A percentile compares a stretch with the other conserved stretches of the same genome.
phyloP scores from a whole-genome alignment of 2,113 vertebrate species.

The Tichodroma muraria region DNA sequence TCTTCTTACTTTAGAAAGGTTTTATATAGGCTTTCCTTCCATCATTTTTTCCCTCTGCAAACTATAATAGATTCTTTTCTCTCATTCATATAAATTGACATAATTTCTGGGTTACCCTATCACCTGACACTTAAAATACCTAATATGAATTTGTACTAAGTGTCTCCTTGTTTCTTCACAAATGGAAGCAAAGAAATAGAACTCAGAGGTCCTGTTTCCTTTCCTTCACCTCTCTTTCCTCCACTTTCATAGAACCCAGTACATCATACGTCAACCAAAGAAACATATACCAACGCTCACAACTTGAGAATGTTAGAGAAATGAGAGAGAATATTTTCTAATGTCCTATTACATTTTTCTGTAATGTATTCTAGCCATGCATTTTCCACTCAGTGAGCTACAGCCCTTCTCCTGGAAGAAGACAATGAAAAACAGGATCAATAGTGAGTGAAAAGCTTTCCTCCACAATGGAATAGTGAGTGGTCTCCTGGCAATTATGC shows the following conservation, averaged over 20 bases:
- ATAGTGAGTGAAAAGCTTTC: background rate
- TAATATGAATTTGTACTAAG: background rate
- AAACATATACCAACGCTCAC: background rate
- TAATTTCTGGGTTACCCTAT: background rate
- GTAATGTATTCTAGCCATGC: background rate
- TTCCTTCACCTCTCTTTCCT: background rate
- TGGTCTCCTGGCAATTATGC: background rate
- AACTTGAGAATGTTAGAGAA: background rate
- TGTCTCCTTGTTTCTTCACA: background rate
- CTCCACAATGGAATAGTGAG: background rate
- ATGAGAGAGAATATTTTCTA: background rate
- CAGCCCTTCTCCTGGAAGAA: background rate
- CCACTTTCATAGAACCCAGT: background rate
- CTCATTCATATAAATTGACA: background rate
- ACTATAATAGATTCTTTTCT: background rate
- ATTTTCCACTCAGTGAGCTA: background rate
- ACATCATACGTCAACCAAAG: background rate
- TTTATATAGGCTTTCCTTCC: background rate
- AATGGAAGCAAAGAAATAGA: background rate
- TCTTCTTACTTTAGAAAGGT: background rate
- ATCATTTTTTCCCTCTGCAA: background rate
- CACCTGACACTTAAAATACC: background rate
- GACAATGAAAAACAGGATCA: background rate
- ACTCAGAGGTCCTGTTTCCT: background rate
- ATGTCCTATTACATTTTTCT: background rate